Evolutionary conservation across 2,113 vertebrate genomes (phyloP).

Genomic region (Saccopteryx leptura): DNA sequence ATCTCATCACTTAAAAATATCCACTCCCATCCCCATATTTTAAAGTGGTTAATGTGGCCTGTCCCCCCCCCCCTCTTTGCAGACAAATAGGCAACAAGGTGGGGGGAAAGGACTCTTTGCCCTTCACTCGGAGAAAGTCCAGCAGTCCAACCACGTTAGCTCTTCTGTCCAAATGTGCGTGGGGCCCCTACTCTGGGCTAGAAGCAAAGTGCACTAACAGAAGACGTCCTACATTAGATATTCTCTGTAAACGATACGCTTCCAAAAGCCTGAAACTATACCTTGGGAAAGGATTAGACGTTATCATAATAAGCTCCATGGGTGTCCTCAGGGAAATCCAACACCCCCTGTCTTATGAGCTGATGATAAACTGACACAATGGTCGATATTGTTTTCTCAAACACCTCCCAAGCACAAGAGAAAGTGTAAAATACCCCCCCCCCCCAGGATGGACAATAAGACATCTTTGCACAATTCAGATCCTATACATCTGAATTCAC

Average conservation of each 20-base stretch:
- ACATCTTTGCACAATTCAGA: too few species aligned
- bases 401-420: too few species aligned
- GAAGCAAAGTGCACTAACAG: neutral
- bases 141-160: neutral
- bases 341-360: rapidly evolving
- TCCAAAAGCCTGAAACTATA: neutral
- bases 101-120: rapidly evolving
- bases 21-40: neutral
- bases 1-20: neutral
- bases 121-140: neutral
- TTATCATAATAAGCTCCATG: rapidly evolving
- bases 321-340: neutral
- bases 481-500: rapidly evolving
- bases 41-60: neutral
- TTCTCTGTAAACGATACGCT: neutral
- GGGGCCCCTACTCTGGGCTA: neutral
- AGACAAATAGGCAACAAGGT: neutral
- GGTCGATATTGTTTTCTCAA: neutral
- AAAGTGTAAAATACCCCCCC: neutral
- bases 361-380: rapidly evolving
- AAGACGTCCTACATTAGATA: neutral
- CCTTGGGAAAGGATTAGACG: neutral
- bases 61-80: too few species aligned
- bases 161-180: neutral
- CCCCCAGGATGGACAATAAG: neutral